Evolutionary conservation across 2,797 vertebrate species (phyloP), one percentile per base, ranked within the genome.

Genomic region (Columba guinea): DNA sequence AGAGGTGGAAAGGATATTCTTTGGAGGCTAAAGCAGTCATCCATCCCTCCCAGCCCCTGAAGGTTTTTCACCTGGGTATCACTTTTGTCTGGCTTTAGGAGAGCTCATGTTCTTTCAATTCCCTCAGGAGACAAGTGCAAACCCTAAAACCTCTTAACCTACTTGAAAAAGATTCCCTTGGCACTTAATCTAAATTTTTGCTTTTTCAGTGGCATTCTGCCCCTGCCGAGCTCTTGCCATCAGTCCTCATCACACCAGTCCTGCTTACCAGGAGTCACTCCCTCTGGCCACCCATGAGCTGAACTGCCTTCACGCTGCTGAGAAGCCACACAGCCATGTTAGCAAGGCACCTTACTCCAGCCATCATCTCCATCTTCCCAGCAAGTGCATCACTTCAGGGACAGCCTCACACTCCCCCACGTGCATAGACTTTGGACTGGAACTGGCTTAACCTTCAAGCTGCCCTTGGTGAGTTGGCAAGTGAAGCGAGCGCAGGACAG

Each of bases 401-500:
- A 87, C 17, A 81, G 53, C 58, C 37, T 53, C 52, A 44, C 0
- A 2, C 20, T 63, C 48, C 86, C 13, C 12, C 26, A 60, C 2
- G 2, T 28, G 15, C 3, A 22, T 1, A 20, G 35, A 76, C 67
- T 87, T 84, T 59, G 35, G 48, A 49, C 35, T 63, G 63, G 51
- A 84, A 63, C 24, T 41, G 48, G 53, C 52, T 75, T 86, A 52
- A 81, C 24, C 63, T 82, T 65, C 55, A 73, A 63, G 41, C 10
- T 18, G 28, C 30, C 56, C 35, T 53, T 73, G 22, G 14, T 53
- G 27, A 20, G 44, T 63, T 9, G 19, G 44, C 44, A 73, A 69
- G 63, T 0, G 6, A 28, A n/a, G 16, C 0, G 11, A 91, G 44
- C 2, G 1, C 34, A 15, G 22, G 62, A 39, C 3, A 55, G n/a